These are phyloP conservation scores for Urocolius indicus DNA, from an alignment of 2,113 vertebrate genomes.

Conservation along the genomic window DNA sequence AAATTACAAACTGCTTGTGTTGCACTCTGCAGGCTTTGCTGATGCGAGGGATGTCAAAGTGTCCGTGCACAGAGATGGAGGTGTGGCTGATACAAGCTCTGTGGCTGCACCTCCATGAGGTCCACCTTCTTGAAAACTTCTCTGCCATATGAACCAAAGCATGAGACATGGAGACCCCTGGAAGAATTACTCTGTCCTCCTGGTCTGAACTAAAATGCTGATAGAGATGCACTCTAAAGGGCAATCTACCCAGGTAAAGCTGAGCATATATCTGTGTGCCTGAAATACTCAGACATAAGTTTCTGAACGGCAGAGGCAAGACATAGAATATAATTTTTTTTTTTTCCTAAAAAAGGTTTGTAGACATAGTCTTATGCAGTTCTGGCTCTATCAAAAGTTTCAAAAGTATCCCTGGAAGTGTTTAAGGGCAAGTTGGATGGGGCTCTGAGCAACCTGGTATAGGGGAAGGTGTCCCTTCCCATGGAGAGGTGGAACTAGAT, in stretches of 20 bases:
- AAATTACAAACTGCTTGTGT: background rate
- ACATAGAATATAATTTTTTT: no score
- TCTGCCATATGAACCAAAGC: background rate
- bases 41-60: background rate
- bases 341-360: background rate
- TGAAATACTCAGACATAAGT: background rate
- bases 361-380: background rate
- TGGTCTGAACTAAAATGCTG: background rate
- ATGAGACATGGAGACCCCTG: rapidly evolving
- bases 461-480: no score
- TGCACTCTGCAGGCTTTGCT: background rate
- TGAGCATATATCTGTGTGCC: background rate
- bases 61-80: background rate
- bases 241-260: background rate
- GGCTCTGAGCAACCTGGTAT: no score
- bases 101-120: background rate
- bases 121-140: background rate
- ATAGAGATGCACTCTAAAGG: background rate
- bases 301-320: no score
- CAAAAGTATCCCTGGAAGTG: background rate
- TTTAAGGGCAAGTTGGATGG: no score
- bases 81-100: background rate
- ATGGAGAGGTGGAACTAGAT: no score
- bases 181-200: background rate
- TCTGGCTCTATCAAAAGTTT: background rate